A percentile compares a stretch with the other conserved stretches of the same genome.
These are phyloP conservation scores for Saccostrea cuccullata DNA, from an alignment of 1,140 invertebrate genomes.

Conservation along the genomic window DNA sequence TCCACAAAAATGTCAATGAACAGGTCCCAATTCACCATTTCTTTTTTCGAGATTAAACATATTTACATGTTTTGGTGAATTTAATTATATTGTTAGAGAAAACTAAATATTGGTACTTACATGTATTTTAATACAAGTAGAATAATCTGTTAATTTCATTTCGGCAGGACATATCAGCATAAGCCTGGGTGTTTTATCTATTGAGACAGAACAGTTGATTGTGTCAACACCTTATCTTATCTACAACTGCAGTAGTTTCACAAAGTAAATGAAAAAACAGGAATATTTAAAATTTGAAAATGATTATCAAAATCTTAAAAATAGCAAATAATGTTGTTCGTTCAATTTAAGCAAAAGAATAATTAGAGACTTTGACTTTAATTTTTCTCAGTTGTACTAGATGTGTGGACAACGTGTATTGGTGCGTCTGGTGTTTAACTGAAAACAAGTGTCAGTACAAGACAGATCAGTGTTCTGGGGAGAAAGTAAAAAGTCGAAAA, in stretches of 20 bases:
- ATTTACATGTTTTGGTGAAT: too few relatives aligned
- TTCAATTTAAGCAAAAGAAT: too few relatives aligned
- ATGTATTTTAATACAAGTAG: too few relatives aligned
- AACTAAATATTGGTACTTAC: too few relatives aligned
- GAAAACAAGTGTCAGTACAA: slow-evolving; percentile 69
- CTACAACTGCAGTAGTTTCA: slow-evolving; percentile 69
- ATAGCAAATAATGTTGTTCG: too few relatives aligned
- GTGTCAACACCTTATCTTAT: slow-evolving; percentile 62
- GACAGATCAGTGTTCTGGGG: slow-evolving; percentile 55
- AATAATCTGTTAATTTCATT: background rate
- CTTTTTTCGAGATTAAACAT: too few relatives aligned
- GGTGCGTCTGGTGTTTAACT: slow-evolving; percentile 71
- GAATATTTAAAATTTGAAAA: too few relatives aligned
- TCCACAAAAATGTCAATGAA: too few relatives aligned
- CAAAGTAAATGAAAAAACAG: slow-evolving; percentile 51
- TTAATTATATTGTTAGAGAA: too few relatives aligned
- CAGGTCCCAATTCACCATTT: too few relatives aligned
- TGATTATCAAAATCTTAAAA: too few relatives aligned
- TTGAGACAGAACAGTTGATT: background rate
- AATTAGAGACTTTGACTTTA: background rate
- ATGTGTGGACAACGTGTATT: slow-evolving; percentile 65
- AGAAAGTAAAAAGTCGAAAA: slow-evolving; percentile 63
- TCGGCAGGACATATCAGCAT: slow-evolving; percentile 21
- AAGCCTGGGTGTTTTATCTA: background rate
- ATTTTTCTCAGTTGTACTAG: slow-evolving; percentile 61